Evolutionary conservation across 1,140 invertebrate species (phyloP).

Genomic region (Lineus longissimus): DNA sequence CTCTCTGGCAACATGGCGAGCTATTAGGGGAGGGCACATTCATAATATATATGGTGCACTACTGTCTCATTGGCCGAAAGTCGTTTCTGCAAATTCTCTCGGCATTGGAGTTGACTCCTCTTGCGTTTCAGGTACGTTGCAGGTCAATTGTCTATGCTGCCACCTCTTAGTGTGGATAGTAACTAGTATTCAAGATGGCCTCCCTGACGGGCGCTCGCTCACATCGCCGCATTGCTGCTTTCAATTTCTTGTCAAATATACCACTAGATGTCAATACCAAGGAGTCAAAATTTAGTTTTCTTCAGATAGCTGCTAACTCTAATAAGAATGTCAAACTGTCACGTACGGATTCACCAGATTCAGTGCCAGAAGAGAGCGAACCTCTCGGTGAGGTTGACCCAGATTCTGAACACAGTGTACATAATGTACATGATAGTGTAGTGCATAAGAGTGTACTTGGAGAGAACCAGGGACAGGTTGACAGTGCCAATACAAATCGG

Average conservation of each 20-base stretch:
- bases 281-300: constrained; percentile 70
- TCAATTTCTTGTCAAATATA: constrained; percentile 87
- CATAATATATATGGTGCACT: too few relatives aligned
- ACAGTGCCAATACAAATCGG: too few relatives aligned
- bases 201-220: constrained; percentile 16
- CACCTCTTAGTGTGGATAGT: too few relatives aligned
- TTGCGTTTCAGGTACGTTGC: too few relatives aligned
- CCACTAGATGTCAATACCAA: constrained; percentile 85
- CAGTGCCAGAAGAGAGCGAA: neutral
- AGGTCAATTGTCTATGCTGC: too few relatives aligned
- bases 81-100: too few relatives aligned
- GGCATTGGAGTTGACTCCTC: too few relatives aligned
- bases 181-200: too few relatives aligned
- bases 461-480: too few relatives aligned
- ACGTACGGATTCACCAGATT: neutral
- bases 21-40: too few relatives aligned
- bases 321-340: neutral
- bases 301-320: constrained; percentile 37
- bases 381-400: neutral
- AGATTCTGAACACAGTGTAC: neutral
- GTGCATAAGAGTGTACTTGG: neutral
- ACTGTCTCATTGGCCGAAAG: too few relatives aligned
- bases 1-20: too few relatives aligned
- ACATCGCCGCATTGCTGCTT: constrained; percentile 36
- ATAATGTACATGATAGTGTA: neutral